Conservation (phyloP, 2,888 invertebrate genomes). For the Drosophila mimica region DNA sequence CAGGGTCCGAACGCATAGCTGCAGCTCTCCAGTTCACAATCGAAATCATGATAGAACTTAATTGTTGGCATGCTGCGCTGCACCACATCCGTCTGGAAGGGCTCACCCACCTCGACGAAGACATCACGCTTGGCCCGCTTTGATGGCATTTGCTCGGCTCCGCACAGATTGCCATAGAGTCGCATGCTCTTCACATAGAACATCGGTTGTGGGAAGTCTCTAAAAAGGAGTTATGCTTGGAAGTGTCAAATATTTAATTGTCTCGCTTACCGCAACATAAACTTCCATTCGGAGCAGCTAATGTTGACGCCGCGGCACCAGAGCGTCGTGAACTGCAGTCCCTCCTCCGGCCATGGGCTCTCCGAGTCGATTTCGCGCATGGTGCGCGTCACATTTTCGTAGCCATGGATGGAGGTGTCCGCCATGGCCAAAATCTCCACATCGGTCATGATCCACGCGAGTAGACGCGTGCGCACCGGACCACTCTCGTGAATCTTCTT, state of each 20-base stretch:
- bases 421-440: slow-evolving; percentile 90
- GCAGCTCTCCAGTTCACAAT: slow-evolving; percentile 95
- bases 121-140: slow-evolving; percentile 86
- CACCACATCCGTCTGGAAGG: slow-evolving; percentile 93
- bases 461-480: slow-evolving; percentile 90
- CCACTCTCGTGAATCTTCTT: slow-evolving; percentile 87
- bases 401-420: slow-evolving; percentile 94
- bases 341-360: slow-evolving; percentile 96
- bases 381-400: slow-evolving; percentile 89
- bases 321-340: slow-evolving; percentile 93
- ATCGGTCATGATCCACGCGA: slow-evolving; percentile 94
- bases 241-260: not conserved
- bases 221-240: slow-evolving; percentile 22
- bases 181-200: slow-evolving; percentile 93
- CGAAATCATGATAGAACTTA: slow-evolving; percentile 99
- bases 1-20: slow-evolving; percentile 99
- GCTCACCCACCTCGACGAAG: slow-evolving; percentile 90
- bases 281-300: slow-evolving; percentile 93
- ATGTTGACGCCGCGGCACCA: slow-evolving; percentile 96
- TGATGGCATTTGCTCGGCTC: slow-evolving; percentile 94
- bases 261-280: slow-evolving; percentile 87
- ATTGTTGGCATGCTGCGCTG: slow-evolving; percentile 96
- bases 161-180: slow-evolving; percentile 95
- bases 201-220: slow-evolving; percentile 98
- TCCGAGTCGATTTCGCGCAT: slow-evolving; percentile 94